phyloP scores from a whole-genome alignment of 2,888 invertebrate species.

The Chaetogeoica ovagalla region DNA sequence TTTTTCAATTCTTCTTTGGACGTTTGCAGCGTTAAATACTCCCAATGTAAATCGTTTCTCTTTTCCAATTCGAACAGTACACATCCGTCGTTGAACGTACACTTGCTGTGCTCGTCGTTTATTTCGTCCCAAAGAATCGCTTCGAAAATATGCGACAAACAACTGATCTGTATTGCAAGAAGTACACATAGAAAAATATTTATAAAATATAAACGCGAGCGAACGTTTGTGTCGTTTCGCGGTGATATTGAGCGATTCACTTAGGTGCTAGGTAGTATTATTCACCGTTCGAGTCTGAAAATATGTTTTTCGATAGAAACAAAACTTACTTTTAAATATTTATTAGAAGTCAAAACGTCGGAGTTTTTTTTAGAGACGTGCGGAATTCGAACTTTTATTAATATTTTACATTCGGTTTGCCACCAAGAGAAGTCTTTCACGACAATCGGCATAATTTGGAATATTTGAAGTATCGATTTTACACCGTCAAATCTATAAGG shows the following conservation, averaged over 20 bases:
- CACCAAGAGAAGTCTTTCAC: constrained; percentile 78
- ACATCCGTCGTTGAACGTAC: constrained; percentile 67
- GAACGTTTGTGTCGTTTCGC: not conserved
- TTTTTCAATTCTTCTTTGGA: constrained; percentile 65
- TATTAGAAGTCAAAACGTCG: constrained; percentile 70
- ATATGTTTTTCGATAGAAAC: not conserved
- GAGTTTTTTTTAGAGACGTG: constrained; percentile 68
- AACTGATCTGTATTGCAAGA: constrained; percentile 64
- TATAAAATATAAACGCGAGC: too few species aligned
- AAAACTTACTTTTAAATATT: constrained; percentile 68
- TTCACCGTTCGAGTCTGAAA: too few species aligned
- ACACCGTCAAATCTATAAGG: too few species aligned
- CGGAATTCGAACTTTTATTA: constrained; percentile 70
- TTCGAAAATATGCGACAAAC: constrained; percentile 75
- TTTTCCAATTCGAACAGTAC: constrained; percentile 72
- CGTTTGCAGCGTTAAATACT: constrained; percentile 64
- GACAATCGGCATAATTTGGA: constrained; percentile 68
- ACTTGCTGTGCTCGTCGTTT: constrained; percentile 67
- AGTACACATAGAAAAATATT: not conserved
- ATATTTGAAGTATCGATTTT: not conserved
- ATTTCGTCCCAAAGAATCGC: constrained; percentile 63
- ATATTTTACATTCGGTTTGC: constrained; percentile 67
- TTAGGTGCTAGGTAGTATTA: not conserved
- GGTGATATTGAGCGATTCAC: not conserved
- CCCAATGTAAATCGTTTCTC: constrained; percentile 65